Base-by-base conservation (phyloP, 2,797 vertebrate genomes). In the Pitangus sulphuratus region DNA sequence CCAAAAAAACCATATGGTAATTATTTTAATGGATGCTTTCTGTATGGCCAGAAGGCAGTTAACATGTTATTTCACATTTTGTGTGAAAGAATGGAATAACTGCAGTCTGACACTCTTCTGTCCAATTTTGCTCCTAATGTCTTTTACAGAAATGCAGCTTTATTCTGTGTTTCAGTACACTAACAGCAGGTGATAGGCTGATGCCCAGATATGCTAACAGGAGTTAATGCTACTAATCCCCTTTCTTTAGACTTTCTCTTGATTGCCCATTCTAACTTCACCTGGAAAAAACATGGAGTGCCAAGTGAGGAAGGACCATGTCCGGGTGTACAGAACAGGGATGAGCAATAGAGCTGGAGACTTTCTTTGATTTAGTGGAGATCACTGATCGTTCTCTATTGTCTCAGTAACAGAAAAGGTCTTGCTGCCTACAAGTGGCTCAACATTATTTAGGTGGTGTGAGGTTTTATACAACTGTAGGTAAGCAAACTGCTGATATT, bases 1-100 rank as follows among this genome's bases (percentile, higher is more conserved):
- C 68, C 42, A 48, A 70, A 95, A 95, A 86, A 90, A 70, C 93
- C 96, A 95, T 95, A 95, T 96, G 95, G 91, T 88, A 85, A 93
- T 96, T 95, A 93, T 95, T 96, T 96, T 96, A 96, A 93, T 95
- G 70, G 85, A 87, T 86, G 58, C 82, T 91, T 93, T 78, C 84
- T 96, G 72, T 95, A 96, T 94, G 93, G 77, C 87, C 93, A 94
- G 91, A 95, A 91, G 96, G 95, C 83, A 91, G 85, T 96, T 96
- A 95, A 89, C 83, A 77, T 90, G 93, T 53, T 91, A 96, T 94
- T 95, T 94, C 83, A 84, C 91, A 86, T 93, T 95, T 95, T 90
- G 66, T 89, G 93, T 90, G 77, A 93, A 95, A 96, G 94, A 96
- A 96, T 90, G 93, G 91, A 82, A 91, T 74, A 96, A 94, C 80